phyloP scores from a whole-genome alignment of 2,113 vertebrate genomes.

The Chamaea fasciata region DNA sequence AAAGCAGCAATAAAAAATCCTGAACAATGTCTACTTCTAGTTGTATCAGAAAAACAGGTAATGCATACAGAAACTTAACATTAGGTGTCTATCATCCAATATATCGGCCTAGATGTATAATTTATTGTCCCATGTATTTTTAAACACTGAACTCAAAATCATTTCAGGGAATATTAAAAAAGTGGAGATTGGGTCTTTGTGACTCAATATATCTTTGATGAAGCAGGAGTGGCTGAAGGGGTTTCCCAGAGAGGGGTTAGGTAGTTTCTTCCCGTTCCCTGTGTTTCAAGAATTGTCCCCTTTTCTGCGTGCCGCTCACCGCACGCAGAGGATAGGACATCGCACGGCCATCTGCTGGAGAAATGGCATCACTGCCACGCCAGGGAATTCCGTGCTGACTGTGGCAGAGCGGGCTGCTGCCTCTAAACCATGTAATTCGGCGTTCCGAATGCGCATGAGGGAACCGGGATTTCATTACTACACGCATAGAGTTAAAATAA shows the following conservation, averaged over 20 bases:
- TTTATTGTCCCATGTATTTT: constrained; percentile 35
- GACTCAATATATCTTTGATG: background rate
- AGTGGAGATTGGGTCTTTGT: background rate
- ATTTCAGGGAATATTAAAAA: background rate
- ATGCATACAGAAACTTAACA: background rate
- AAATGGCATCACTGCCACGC: background rate
- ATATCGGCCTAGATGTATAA: background rate
- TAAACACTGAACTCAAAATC: background rate
- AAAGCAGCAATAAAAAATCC: background rate
- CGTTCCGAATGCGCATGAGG: background rate
- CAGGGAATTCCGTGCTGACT: background rate
- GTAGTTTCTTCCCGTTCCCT: background rate
- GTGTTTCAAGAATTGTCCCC: background rate
- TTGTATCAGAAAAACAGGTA: background rate
- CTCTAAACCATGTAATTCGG: background rate
- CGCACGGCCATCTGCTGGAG: constrained; percentile 67
- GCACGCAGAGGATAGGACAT: background rate
- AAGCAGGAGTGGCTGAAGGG: background rate
- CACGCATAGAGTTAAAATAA: background rate
- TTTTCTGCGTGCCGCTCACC: background rate
- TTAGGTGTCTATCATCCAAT: background rate
- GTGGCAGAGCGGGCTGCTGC: background rate
- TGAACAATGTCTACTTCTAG: background rate
- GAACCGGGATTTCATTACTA: background rate
- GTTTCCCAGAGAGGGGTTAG: background rate